Conservation (phyloP, 2,113 vertebrate species). For the Hippocampus mohnikei region DNA sequence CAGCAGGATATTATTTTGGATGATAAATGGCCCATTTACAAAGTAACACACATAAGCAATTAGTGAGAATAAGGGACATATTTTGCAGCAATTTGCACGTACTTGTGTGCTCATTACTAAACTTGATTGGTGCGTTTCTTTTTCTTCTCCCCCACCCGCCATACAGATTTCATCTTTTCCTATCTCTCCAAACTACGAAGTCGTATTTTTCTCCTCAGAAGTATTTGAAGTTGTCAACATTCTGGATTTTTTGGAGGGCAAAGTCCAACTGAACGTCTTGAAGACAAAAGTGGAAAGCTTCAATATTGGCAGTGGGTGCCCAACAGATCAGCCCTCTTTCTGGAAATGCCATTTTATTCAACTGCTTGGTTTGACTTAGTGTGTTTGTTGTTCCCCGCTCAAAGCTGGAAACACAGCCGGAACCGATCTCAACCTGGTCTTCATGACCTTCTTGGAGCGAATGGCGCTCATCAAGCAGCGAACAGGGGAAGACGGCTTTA, state of each 20-base stretch:
- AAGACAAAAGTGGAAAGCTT: not conserved
- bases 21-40: conserved; percentile 49
- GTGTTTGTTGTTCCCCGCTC: conserved; percentile 1
- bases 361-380: not conserved
- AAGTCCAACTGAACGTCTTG: accelerated
- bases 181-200: conserved; percentile 69
- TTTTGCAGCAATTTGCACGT: conserved; percentile 7
- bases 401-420: conserved; percentile 46
- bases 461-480: conserved; percentile 41
- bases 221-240: conserved; percentile 46
- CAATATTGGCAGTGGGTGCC: conserved; percentile 40
- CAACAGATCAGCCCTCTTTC: not conserved
- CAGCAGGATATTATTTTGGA: conserved; percentile 24
- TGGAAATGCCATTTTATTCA: not conserved
- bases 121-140: conserved; percentile 15
- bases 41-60: conserved; percentile 50
- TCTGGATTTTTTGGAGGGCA: conserved; percentile 16
- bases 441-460: conserved; percentile 26
- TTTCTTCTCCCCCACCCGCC: not conserved
- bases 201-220: conserved; percentile 65
- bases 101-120: conserved; percentile 7
- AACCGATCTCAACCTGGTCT: conserved; percentile 64
- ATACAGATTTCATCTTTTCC: conserved; percentile 70
- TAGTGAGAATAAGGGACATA: conserved; percentile 9
- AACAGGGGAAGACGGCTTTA: conserved; percentile 14